Percentiles rank a stretch among this genome's conserved stretches.
These are phyloP conservation scores for Odobenus rosmarus DNA, from an alignment of 2,113 vertebrate genomes.

Conservation along the genomic window DNA sequence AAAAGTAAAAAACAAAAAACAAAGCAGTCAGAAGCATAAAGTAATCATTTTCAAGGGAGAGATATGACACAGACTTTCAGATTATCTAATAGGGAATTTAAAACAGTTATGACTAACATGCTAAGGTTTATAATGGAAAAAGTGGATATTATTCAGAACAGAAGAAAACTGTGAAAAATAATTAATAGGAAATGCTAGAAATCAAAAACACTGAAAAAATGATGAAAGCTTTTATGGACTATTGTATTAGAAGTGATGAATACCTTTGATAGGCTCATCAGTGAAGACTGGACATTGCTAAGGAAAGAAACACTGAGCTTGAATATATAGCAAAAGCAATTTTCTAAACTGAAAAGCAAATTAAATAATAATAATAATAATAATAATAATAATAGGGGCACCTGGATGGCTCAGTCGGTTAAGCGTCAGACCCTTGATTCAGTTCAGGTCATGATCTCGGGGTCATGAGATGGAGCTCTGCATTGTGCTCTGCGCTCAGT, in stretches of 20 bases:
- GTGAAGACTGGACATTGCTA: background rate
- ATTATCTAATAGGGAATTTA: background rate
- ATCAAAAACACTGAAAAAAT: background rate
- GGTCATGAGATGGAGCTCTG: background rate
- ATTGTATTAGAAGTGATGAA: background rate
- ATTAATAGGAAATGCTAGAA: background rate
- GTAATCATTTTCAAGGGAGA: background rate
- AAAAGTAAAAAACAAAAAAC: background rate
- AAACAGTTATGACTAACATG: background rate
- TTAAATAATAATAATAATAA: background rate
- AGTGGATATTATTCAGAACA: background rate
- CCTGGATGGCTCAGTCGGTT: background rate
- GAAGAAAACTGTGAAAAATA: background rate
- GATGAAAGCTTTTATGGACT: background rate
- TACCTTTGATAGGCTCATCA: background rate
- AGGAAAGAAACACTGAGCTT: background rate
- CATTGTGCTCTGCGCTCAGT: background rate
- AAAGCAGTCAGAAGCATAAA: background rate
- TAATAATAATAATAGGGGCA: background rate
- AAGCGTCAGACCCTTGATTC: background rate
- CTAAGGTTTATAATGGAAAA: background rate
- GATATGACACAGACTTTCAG: background rate
- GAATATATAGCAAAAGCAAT: background rate
- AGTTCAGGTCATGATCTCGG: background rate
- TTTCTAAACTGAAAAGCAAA: background rate